Base-by-base conservation (phyloP, 2,888 invertebrate species). In the Hydrotaea diabolus region DNA sequence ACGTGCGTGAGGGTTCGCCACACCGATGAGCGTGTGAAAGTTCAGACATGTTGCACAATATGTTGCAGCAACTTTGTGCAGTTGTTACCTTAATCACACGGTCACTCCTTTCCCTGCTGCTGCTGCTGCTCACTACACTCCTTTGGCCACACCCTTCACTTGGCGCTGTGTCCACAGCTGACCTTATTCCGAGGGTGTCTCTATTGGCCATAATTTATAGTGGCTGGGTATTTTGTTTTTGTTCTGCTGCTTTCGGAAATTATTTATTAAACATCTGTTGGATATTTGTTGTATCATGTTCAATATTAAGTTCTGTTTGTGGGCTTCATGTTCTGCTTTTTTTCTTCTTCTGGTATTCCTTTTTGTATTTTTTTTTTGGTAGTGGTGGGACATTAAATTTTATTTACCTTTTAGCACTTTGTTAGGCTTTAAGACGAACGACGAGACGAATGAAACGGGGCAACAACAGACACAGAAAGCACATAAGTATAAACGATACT, bases 191-290 rank as follows among this genome's bases (percentile, higher is more conserved):
- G n/a, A 19, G 21, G 55, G 55, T 7, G 23, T 57, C 31, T 31
- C 62, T 43, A 11, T 43, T 43, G 66, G 19, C 66, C 66, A 66
- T 66, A 66, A 66, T 19, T 66, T 43, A 66, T 66, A 43, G 36
- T 31, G 62, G 15, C n/a, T n/a, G n/a, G n/a, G 36, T 36, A 17
- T 62, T 19, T 59, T 59, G 2, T 31, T n/a, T n/a, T 62, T 62
- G 7, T 39, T 9, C 9, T 39, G 13, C 59, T 31, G 15, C 31
- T n/a, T 62, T 26, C 26, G 62, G 26, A 62, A 62, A 62, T 62
- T 62, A 62, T 62, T 31, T 62, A 62, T 26, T 62, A 21, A 66
- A 66, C 66, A 66, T 66, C 66, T 66, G 66, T 64, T 64, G 17
- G 39, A 36, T 64, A 26, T 59, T 26, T 59, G 2, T 62, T 64